Evolutionary conservation across 2,888 invertebrate species (phyloP).

Genomic region (Tipula unca): DNA sequence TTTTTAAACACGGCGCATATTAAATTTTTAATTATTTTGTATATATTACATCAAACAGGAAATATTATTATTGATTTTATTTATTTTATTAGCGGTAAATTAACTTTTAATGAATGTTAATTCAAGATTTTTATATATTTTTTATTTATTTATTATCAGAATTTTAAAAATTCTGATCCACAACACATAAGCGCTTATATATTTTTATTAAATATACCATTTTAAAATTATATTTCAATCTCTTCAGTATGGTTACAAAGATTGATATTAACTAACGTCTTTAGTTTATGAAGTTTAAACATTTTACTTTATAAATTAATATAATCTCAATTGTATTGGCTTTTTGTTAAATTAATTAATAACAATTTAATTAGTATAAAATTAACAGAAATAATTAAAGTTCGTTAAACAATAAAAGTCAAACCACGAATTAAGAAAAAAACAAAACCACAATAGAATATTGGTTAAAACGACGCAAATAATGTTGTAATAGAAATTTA

Average conservation of each 20-base stretch:
- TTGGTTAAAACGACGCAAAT: neutral
- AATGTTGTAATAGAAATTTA: neutral
- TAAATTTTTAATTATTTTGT: too few species aligned
- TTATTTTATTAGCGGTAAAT: too few species aligned
- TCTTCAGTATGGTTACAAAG: neutral
- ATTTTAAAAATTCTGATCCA: neutral
- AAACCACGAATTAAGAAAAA: too few species aligned
- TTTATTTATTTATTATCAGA: neutral
- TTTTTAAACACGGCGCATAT: too few species aligned
- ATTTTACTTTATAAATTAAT: neutral
- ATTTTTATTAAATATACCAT: neutral
- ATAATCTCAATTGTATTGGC: neutral
- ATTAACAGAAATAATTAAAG: neutral
- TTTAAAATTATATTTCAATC: neutral
- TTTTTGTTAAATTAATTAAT: neutral
- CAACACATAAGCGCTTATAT: conserved; percentile 9
- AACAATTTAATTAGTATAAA: neutral
- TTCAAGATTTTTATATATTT: neutral
- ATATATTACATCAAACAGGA: too few species aligned
- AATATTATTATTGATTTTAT: too few species aligned
- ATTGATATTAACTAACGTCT: neutral
- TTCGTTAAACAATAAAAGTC: neutral
- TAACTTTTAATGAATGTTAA: neutral
- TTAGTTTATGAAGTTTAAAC: neutral
- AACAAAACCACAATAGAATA: neutral